Base-by-base conservation (phyloP, 2,113 vertebrate species). In the Rhinoptilus africanus region DNA sequence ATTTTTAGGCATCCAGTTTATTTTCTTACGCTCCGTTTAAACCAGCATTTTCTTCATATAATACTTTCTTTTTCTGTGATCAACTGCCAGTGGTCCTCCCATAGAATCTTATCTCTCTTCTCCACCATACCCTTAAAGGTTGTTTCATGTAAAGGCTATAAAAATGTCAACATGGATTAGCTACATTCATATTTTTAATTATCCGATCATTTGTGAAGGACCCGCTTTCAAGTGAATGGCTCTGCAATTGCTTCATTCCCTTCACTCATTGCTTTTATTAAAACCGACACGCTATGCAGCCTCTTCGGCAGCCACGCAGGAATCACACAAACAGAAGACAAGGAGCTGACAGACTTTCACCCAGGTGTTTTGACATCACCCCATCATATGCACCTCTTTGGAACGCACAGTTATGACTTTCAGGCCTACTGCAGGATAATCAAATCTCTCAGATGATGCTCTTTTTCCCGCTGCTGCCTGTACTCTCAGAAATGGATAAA, bases 151-250 rank as follows among this genome's bases (percentile, higher is more conserved):
- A 95, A 95, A 94, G 84, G 47, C 97, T 94, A 94, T 98, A 97
- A 97, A 97, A 97, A 95, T 71, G 96, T 97, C 96, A 97, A 50
- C 96, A 72, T 93, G 92, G 97, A 94, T 97, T 93, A 97, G 90
- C 84, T 82, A 77, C 95, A 93, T 96, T 94, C 91, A 97, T 97
- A 94, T 96, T 97, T 97, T 97, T 97, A 98, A 97, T 96, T 97
- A 97, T 45, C 95, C 86, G 90, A 96, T 96, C 78, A 85, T 76
- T 92, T 92, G 47, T 82, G 64, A 97, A 95, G 75, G 89, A 86
- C 50, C 43, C 1, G 30, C 74, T 97, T 96, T 93, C 92, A 89
- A 66, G 34, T 76, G 75, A 96, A 86, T 57, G 81, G 68, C 27
- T 96, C 66, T 73, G 73, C 77, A 87, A 68, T 69, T 59, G 62